These are phyloP conservation scores for Ursus arctos DNA, from an alignment of 2,113 vertebrate genomes.

Conservation along the genomic window DNA sequence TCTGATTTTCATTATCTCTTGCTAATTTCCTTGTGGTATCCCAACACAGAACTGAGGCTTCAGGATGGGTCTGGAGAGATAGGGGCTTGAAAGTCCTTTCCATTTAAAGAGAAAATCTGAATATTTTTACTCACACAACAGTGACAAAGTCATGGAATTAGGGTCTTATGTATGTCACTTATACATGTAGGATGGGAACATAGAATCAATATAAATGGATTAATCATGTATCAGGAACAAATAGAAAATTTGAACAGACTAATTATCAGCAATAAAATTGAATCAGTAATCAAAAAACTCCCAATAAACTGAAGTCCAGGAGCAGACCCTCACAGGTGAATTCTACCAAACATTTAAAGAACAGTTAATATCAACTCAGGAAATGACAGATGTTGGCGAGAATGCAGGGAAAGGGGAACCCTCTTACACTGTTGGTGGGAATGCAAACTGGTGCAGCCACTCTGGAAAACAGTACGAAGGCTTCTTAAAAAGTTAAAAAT, in stretches of 20 bases:
- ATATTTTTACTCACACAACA: neutral
- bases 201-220: neutral
- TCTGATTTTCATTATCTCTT: neutral
- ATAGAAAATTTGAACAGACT: neutral
- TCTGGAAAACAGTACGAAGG: neutral
- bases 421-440: neutral
- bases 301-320: neutral
- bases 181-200: neutral
- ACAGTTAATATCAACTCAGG: neutral
- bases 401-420: neutral
- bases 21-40: neutral
- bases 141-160: neutral
- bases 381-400: neutral
- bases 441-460: neutral
- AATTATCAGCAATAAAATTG: neutral
- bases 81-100: neutral
- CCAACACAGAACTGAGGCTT: neutral
- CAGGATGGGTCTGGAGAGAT: neutral
- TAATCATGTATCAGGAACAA: neutral
- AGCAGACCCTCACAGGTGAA: neutral
- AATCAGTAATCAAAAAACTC: neutral
- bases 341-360: neutral
- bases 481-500: neutral
- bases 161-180: neutral
- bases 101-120: neutral